Percentiles rank a stretch among this genome's conserved stretches.
phyloP scores from a whole-genome alignment of 2,797 vertebrate genomes.

The Phalloptychus januarius region DNA sequence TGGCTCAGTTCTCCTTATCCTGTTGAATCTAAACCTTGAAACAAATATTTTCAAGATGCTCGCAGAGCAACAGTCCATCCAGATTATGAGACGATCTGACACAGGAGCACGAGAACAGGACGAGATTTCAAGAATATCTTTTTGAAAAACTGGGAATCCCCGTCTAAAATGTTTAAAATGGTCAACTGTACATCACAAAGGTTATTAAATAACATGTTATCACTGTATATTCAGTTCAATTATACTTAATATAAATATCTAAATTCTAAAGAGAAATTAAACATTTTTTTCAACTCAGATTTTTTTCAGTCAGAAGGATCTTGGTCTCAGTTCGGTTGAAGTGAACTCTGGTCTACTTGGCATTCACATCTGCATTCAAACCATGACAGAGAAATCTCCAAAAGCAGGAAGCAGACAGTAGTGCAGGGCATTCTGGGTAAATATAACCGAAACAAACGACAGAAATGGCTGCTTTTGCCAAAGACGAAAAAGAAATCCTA shows the following conservation, averaged over 20 bases:
- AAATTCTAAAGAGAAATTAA: neutral
- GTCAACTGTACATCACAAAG: neutral
- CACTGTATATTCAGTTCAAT: neutral
- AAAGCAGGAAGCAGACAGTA: neutral
- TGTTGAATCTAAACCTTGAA: neutral
- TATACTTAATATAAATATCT: neutral
- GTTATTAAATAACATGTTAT: neutral
- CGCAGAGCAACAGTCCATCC: neutral
- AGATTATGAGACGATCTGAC: neutral
- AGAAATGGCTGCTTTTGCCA: neutral
- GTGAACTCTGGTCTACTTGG: neutral
- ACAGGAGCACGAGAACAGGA: neutral
- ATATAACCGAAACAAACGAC: neutral
- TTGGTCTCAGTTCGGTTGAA: neutral
- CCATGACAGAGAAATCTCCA: neutral
- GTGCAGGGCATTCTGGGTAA: neutral
- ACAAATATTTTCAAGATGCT: neutral
- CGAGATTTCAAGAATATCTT: neutral
- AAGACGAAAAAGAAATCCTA: neutral
- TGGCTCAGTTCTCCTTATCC: neutral
- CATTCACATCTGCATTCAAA: too few species aligned
- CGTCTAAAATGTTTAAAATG: neutral
- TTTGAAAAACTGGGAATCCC: neutral
- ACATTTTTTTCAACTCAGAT: neutral
- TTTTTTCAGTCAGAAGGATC: neutral